phyloP scores from a whole-genome alignment of 2,888 invertebrate genomes.

The Mimas tiliae region DNA sequence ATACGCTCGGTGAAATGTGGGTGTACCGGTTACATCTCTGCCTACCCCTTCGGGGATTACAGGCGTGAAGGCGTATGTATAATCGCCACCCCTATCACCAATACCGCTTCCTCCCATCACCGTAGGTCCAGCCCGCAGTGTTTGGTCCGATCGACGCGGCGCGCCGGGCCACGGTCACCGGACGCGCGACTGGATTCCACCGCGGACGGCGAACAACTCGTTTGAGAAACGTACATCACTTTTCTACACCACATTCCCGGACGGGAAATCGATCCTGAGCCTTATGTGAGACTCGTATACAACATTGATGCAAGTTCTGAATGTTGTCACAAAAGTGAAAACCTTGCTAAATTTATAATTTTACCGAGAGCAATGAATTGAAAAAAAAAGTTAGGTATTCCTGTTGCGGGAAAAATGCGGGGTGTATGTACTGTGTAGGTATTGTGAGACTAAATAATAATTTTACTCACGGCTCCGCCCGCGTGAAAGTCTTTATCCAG shows the following conservation, averaged over 20 bases:
- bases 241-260: conserved; percentile 35
- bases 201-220: conserved; percentile 29
- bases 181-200: conserved; percentile 46
- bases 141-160: not conserved
- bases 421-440: too few species aligned
- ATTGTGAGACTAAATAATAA: too few species aligned
- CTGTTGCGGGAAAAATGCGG: too few species aligned
- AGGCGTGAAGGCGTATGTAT: too few species aligned
- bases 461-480: too few species aligned
- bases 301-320: not conserved
- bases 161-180: conserved; percentile 39
- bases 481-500: too few species aligned
- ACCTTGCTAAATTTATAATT: conserved; percentile 7
- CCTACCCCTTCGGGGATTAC: too few species aligned
- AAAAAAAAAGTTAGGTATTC: too few species aligned
- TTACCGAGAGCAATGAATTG: too few species aligned
- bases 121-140: not conserved
- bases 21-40: too few species aligned
- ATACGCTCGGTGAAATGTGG: too few species aligned
- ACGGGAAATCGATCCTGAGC: conserved; percentile 33
- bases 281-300: not conserved
- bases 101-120: not conserved
- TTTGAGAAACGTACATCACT: conserved; percentile 7
- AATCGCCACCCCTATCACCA: not conserved
- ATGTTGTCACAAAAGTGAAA: not conserved